Evolutionary conservation across 2,888 invertebrate species (phyloP), one percentile per base, ranked within the genome.

Genomic region (Pilophorus perplexus): DNA sequence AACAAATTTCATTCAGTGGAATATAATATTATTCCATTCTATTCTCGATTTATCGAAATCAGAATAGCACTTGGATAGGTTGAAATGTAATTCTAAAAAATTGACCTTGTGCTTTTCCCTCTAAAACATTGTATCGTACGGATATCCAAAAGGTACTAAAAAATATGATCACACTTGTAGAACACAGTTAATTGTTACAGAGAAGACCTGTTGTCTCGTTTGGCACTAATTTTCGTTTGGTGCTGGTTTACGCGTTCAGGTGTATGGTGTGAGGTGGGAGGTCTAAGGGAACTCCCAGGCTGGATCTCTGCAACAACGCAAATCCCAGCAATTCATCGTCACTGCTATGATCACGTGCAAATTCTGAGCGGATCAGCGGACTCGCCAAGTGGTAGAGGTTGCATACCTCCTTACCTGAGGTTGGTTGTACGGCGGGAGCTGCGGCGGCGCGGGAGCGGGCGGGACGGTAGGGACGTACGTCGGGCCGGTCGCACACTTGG

Each of bases 401-500:
- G 62, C 67, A 27, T 70, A 52, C 66, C 66, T 69, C 66, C 67
- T 69, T 70, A 70, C 69, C 69, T 71, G 71, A 4, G 70, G 67
- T 48, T 68, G 69, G 42, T 52, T 52, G 57, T 70, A 69, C 2
- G 67, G 59, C 3, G 70, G 70, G 8, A 66, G 64, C 23, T 64
- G 67, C 0, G 68, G 68, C 28, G 68, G 68, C 22, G 67, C 57
- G 70, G 76, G 79, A 73, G 78, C 80, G 74, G 77, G 80, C 68
- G 76, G 76, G 67, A 76, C 77, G 72, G 77, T 79, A 70, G 77
- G 79, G 14, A 77, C 76, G 74, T 77, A 80, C 64, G 77, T 81
- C 71, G 75, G 78, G 72, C 76, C 80, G 70, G 78, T 79, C 74
- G 78, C 77, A 76, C 82, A 82, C 72, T 83, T 83, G 54, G 85